Conservation (phyloP, 2,888 invertebrate genomes). For the Schizotus pectinicornis region DNA sequence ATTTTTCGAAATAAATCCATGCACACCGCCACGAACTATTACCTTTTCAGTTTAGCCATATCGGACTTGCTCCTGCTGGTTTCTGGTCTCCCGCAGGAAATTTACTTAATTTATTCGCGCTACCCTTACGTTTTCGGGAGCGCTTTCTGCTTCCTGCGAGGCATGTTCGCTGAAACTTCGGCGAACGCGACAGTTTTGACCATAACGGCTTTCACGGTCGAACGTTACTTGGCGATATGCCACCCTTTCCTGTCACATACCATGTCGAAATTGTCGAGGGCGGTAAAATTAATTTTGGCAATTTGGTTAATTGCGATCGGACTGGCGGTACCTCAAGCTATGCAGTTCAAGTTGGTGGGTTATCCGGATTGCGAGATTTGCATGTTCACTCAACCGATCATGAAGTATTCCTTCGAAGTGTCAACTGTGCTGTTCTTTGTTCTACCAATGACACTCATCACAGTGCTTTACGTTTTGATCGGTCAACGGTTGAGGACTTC, state of each 20-base stretch:
- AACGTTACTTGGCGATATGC: slow-evolving; percentile 74
- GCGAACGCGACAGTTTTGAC: slow-evolving; percentile 76
- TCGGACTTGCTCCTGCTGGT: slow-evolving; percentile 80
- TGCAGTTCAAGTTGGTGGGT: slow-evolving; percentile 60
- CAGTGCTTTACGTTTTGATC: slow-evolving; percentile 79
- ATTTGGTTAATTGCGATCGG: slow-evolving; percentile 82
- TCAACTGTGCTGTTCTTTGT: slow-evolving; percentile 85
- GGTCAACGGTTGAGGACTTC: slow-evolving; percentile 74
- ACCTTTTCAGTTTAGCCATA: slow-evolving; percentile 83
- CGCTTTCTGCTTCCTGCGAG: slow-evolving; percentile 78
- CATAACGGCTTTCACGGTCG: slow-evolving; percentile 74
- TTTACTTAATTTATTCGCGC: slow-evolving; percentile 78
- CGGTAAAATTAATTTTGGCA: slow-evolving; percentile 77
- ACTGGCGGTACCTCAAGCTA: slow-evolving; percentile 75
- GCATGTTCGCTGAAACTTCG: slow-evolving; percentile 80
- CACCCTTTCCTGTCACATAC: slow-evolving; percentile 77
- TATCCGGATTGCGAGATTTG: slow-evolving; percentile 52
- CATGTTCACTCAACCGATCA: slow-evolving; percentile 42
- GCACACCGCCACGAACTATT: slow-evolving; percentile 83
- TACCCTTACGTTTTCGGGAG: slow-evolving; percentile 82
- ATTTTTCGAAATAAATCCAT: slow-evolving; percentile 82
- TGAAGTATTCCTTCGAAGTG: slow-evolving; percentile 77
- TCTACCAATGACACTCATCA: slow-evolving; percentile 85
- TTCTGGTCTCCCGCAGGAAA: slow-evolving; percentile 83
- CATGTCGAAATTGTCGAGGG: slow-evolving; percentile 86